Percentiles rank a stretch among this genome's conserved stretches.
These are phyloP conservation scores for Brachyalestes nurse DNA, from an alignment of 2,797 vertebrate species.

Conservation along the genomic window DNA sequence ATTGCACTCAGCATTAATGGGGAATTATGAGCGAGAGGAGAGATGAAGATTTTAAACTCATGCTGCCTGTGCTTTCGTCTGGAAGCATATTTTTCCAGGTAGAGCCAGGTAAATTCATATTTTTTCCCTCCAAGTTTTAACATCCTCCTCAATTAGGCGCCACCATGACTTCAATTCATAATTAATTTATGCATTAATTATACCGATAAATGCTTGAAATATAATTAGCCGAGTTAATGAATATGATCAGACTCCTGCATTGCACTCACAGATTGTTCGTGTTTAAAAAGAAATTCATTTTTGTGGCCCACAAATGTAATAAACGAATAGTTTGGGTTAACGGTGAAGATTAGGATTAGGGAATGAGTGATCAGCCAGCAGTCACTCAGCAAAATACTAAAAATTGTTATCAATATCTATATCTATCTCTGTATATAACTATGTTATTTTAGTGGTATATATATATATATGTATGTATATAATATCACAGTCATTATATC, in stretches of 20 bases:
- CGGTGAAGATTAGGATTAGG: neutral
- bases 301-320: conserved; percentile 2
- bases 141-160: conserved; percentile 32
- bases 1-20: too few species aligned
- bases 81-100: neutral
- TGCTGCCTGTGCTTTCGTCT: neutral
- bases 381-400: too few species aligned
- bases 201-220: conserved; percentile 37
- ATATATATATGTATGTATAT: too few species aligned
- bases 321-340: neutral
- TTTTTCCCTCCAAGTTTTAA: conserved; percentile 8
- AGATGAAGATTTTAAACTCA: neutral
- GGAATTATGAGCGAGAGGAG: neutral
- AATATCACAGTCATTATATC: too few species aligned
- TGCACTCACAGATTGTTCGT: conserved; percentile 5
- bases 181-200: conserved; percentile 39
- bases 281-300: conserved; percentile 17
- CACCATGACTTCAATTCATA: conserved; percentile 25
- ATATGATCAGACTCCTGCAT: conserved; percentile 27
- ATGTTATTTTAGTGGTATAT: too few species aligned
- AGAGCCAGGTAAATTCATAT: neutral
- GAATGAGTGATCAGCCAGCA: neutral
- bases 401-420: too few species aligned
- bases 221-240: conserved; percentile 41
- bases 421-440: too few species aligned